Base-by-base conservation (phyloP, 2,888 invertebrate species). In the Volucella bombylans region DNA sequence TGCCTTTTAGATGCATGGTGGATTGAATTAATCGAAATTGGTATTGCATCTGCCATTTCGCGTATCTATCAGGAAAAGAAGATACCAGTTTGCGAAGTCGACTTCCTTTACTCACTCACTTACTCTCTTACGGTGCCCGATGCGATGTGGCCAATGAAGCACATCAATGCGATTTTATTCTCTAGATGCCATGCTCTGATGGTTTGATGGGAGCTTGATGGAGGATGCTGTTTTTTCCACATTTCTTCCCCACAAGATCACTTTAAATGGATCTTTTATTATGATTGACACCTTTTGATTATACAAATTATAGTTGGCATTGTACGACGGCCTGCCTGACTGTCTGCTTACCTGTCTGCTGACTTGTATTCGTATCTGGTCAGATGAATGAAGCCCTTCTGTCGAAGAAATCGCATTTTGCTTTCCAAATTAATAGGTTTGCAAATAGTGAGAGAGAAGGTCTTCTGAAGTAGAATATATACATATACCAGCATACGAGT, bases 371-470 rank as follows among this genome's bases (percentile, higher is more conserved):
- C 6, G 31, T 31, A 31, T 31, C 31, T 31, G 23, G 23, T 4
- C 23, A 23, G 59, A 18, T 52, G n/a, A 62, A 14, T 15, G 10
- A 31, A 10, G 72, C 54, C 4, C 45, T 69, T 71, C 43, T 61
- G 61, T 78, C 78, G 59, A 82, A 64, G 68, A 43, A 50, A 73
- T 82, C 64, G 64, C 64, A 72, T 68, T 86, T 82, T 87, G 87
- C 89, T 90, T 89, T 89, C 87, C 89, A 90, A 90, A 90, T 90
- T 90, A 90, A 89, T 90, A 90, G 90, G 90, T 90, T 88, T 89
- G 88, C 50, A 64, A 68, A 77, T 54, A 54, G 64, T 52, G 50
- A 52, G 69, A 71, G 64, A 64, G 8, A 41, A 31, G 41, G 12
- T 43, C 54, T 15, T 52, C 8, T 12, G 0, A 12, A 45, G 4